Conservation (phyloP, 2,888 invertebrate genomes). For the Trissolcus brochymenae region DNA sequence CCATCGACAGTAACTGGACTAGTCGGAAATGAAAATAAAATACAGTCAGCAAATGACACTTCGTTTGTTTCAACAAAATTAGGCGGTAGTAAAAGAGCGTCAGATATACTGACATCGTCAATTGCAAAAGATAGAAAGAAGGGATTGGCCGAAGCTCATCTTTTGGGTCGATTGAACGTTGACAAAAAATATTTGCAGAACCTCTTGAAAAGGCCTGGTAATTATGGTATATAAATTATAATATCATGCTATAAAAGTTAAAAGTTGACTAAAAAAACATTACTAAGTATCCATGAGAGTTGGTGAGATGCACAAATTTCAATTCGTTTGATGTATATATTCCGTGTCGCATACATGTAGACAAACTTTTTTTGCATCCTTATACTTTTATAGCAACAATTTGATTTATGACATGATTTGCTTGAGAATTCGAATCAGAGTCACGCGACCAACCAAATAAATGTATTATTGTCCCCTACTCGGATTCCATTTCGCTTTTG, state of each 20-base stretch:
- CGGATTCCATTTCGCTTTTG: neutral
- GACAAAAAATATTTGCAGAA: conserved; percentile 69
- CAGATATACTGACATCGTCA: conserved; percentile 11
- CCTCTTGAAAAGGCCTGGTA: conserved; percentile 68
- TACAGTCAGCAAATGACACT: neutral
- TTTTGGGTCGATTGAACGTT: conserved; percentile 65
- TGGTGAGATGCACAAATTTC: too few relatives aligned
- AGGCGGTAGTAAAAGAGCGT: neutral
- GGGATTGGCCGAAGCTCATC: conserved; percentile 50
- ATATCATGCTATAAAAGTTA: too few relatives aligned
- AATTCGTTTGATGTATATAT: too few relatives aligned
- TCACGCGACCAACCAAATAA: neutral
- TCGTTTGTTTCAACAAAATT: conserved; percentile 15
- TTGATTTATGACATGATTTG: neutral
- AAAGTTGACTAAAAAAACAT: too few relatives aligned
- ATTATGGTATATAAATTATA: too few relatives aligned
- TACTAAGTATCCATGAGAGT: too few relatives aligned
- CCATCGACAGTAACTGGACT: neutral
- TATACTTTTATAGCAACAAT: neutral
- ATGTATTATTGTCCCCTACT: neutral
- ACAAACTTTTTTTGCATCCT: too few relatives aligned
- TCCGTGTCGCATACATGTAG: too few relatives aligned
- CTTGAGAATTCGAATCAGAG: neutral
- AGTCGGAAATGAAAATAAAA: too few relatives aligned
- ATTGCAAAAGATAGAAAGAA: conserved; percentile 10